phyloP scores from a whole-genome alignment of 2,888 invertebrate species.

The Tolmerus cingulatus region DNA sequence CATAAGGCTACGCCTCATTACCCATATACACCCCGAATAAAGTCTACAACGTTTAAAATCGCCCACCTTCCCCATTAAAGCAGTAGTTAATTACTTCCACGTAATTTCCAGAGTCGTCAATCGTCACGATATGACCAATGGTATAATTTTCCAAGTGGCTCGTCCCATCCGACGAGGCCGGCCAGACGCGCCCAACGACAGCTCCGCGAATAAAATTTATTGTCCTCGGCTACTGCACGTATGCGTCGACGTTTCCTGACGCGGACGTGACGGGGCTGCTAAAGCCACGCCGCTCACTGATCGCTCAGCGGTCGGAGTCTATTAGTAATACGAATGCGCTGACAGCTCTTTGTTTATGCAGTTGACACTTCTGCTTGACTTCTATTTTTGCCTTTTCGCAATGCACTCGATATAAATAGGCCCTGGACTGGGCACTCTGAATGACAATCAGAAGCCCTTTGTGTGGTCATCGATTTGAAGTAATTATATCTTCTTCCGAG shows the following conservation, averaged over 20 bases:
- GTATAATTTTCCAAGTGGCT: constrained; percentile 21
- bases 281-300: not conserved
- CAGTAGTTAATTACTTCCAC: constrained; percentile 30
- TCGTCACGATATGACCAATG: constrained; percentile 28
- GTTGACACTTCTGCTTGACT: constrained; percentile 31
- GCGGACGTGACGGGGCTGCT: constrained; percentile 25
- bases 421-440: not conserved
- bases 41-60: not conserved
- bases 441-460: constrained; percentile 28
- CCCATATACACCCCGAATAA: not conserved
- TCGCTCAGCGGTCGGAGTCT: not conserved
- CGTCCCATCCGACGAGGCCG: constrained; percentile 4
- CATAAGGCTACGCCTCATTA: not conserved
- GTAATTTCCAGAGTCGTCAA: constrained; percentile 17
- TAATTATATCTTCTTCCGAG: constrained; percentile 39
- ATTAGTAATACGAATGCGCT: constrained; percentile 2
- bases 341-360: constrained; percentile 40
- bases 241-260: constrained; percentile 39
- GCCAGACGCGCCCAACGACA: not conserved
- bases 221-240: constrained; percentile 31
- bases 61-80: constrained; percentile 10
- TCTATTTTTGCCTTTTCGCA: constrained; percentile 39
- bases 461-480: constrained; percentile 38
- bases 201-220: constrained; percentile 32
- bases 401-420: constrained; percentile 35